Percentiles rank a stretch among this genome's conserved stretches.
Evolutionary conservation across 1,140 invertebrate species (phyloP).

Genomic region (Euura saliciscinereae): DNA sequence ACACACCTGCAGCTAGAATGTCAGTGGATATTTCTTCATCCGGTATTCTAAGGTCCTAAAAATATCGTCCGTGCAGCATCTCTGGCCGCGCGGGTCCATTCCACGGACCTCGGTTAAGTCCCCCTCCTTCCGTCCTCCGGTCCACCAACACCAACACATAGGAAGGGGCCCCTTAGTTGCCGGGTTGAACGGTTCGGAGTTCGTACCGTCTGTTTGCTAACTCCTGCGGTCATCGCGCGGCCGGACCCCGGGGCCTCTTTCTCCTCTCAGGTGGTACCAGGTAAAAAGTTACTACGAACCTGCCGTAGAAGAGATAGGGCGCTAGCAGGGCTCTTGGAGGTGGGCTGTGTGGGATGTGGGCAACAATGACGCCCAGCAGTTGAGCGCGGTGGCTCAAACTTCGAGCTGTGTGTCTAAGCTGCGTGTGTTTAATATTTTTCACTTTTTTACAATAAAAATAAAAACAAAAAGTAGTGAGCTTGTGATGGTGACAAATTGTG

Average conservation of each 20-base stretch:
- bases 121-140: no score
- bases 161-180: not conserved
- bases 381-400: slow-evolving; percentile 41
- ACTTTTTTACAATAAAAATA: no score
- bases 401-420: slow-evolving; percentile 20
- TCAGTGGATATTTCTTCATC: not conserved
- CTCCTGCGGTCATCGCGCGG: not conserved
- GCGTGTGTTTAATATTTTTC: no score
- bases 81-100: not conserved
- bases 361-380: slow-evolving; percentile 58
- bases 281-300: slow-evolving; percentile 43
- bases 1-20: no score
- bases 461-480: no score
- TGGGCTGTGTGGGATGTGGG: slow-evolving; percentile 33
- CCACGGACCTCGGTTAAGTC: no score
- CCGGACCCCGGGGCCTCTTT: not conserved
- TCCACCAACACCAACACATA: no score
- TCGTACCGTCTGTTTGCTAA: not conserved
- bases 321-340: slow-evolving; percentile 28
- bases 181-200: not conserved
- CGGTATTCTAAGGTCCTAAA: not conserved
- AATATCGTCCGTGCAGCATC: not conserved
- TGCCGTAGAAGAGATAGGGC: slow-evolving; percentile 51
- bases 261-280: slow-evolving; percentile 3
- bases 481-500: no score